Evolutionary conservation across 1,140 invertebrate species (phyloP), one percentile per base, ranked within the genome.

Genomic region (Oreohelix idahoensis): DNA sequence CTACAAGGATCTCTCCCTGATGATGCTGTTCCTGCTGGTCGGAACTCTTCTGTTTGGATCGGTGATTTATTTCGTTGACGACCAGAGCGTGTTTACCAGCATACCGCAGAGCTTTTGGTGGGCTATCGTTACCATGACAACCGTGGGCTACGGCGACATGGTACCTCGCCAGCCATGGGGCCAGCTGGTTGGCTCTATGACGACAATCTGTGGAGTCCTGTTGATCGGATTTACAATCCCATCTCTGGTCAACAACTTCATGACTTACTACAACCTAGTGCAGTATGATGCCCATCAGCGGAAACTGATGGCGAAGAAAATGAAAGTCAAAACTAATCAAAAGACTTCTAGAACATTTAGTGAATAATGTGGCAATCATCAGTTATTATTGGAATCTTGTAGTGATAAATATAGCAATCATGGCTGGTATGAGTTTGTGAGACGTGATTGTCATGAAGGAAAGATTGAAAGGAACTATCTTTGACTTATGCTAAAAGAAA

Each of bases 101-200:
- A 99, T 99, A 94, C 98, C 98, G 90, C 97, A 97, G 94, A 97
- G 97, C 89, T 98, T 98, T 94, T 99, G 98, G 98, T 99, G 97
- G 97, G 91, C 89, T 17, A 81, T 88, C n/a, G 85, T 89, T 94
- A 98, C 97, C 92, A 98, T 98, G 97, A 99, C 98, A 90, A 99
- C 97, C 86, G 97, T 98, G 89, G 97, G 97, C 84, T 98, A 99
- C 95, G 98, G 98, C 93, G 98, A 99, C 94, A 98, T 98, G 85
- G 83, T 85, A 58, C 90, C 90, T 10, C 81, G 58, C 10, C 89
- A 86, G n/a, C 23, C 45, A 0, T 77, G 77, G 32, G 90, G 90
- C 15, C 89, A 91, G 70, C 15, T 90, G n/a, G 84, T 91, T 51
- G 90, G 90, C 26, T 84, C 88, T 2, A 53, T 87, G 38, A 87